Base-by-base conservation (phyloP, 1,140 invertebrate genomes). In the Agrilus planipennis region DNA sequence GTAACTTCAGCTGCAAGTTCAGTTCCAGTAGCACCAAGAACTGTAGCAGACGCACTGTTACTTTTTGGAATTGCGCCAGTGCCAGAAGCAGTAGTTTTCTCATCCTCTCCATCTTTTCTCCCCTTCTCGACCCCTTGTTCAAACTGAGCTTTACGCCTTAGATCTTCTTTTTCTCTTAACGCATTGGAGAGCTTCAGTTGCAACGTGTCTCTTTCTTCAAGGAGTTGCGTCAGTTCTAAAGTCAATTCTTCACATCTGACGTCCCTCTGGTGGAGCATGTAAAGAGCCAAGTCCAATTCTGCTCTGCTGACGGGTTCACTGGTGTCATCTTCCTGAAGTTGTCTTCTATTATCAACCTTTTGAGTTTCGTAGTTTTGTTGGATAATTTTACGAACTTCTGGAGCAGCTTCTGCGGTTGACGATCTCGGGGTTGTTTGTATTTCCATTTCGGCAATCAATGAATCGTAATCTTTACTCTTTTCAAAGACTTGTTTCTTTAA, bases 201-300 rank as follows among this genome's bases (percentile, higher is more conserved):
- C 25, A 90, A 60, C 0, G 80, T 84, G 57, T 90, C 85, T 39
- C 86, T 71, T 58, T 91, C 87, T 59, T 88, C 85, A 16, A 89
- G 61, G 14, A 91, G 60, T 58, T 83, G 78, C 53, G 82, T 84
- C 20, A 91, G 63, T 61, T 91, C 86, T 45, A 83, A 69, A 0
- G 87, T 89, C 29, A 93, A 67, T 62, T 92, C 87, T 54, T 93
- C 88, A 62, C 85, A 89, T 9, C 84, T 71, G 15, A 90, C 77
- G 48, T 92, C 88, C 48, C 86, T 70, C 49, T 89, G 82, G 61
- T 92, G 85, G 16, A 91, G 67, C 73, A 85, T 85, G 53, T 89
- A 84, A 5, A 89, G 55, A 0, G 84, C 84, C 39, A 87, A 66
- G 60, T 91, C 85, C 29, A 90, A 63, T 57, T 91, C 84, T 2